Base-by-base conservation (phyloP, 2,797 vertebrate species). In the Holocentrus rufus region DNA sequence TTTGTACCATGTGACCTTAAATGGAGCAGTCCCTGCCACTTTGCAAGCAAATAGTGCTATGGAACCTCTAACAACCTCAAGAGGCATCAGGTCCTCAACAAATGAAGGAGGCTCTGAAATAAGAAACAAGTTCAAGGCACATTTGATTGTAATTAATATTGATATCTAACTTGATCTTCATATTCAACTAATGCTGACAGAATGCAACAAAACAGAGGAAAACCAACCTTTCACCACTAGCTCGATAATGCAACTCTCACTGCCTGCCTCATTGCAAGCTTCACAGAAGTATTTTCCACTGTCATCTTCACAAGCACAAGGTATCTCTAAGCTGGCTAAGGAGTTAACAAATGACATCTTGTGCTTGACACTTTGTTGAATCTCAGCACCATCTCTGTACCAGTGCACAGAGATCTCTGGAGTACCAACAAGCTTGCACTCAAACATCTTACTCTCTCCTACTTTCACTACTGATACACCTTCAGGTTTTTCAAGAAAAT, bases 191-290 rank as follows among this genome's bases (percentile, higher is more conserved):
- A 58, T 25, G 30, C 13, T 53, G 5, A 58, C 2, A 23, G 7
- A 7, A 18, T 27, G 14, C 18, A 23, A 76, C 15, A 36, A 44
- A 31, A 23, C 3, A 27, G 18, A 65, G 18, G 34, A 44, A 62
- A 50, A 96, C 96, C 17, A 92, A 98, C 97, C 97, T 98, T 97
- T 98, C 23, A 97, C 96, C 93, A 93, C 94, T 23, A 98, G 85
- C 61, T 96, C 95, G 77, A 95, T 31, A 69, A 93, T 94, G 92
- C 95, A 96, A 83, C 94, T 97, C 34, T 96, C 94, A 0, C 93
- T 94, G 66, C 97, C 96, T 0, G 96, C 96, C 0, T 97, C 94
- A 23, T 96, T 97, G 54, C 84, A 87, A 57, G 95, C 96, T 87
- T 98, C 95, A 22, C 97, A 98, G 82, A 95, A 92, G 25, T 96